Evolutionary conservation across 2,888 invertebrate genomes (phyloP).

Genomic region (Meteorus colon): DNA sequence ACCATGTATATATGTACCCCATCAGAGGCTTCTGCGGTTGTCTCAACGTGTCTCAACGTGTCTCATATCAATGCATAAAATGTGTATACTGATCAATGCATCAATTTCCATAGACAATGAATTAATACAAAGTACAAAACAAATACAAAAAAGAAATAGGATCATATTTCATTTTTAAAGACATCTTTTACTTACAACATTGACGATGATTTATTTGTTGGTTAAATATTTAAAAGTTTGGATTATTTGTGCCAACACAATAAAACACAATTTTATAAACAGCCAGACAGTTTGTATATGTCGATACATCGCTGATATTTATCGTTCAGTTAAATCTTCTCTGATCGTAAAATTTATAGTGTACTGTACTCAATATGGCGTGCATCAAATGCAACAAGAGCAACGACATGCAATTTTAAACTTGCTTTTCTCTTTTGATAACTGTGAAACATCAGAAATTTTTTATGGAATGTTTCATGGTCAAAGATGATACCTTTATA

Average conservation of each 20-base stretch:
- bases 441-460: not conserved
- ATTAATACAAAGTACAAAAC: not conserved
- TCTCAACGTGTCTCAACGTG: slow-evolving; percentile 25
- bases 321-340: slow-evolving; percentile 57
- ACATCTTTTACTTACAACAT: slow-evolving; percentile 11
- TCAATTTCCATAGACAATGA: not conserved
- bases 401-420: not conserved
- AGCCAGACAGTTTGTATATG: slow-evolving; percentile 33
- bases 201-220: not conserved
- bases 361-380: not conserved
- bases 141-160: not conserved
- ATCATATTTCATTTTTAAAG: not conserved
- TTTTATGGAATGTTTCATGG: not conserved
- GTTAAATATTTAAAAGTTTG: slow-evolving; percentile 27
- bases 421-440: not conserved
- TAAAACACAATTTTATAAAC: not conserved
- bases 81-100: not conserved
- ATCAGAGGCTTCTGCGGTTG: slow-evolving; percentile 29
- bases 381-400: slow-evolving; percentile 3
- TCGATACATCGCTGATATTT: slow-evolving; percentile 54
- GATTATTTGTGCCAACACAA: slow-evolving; percentile 46
- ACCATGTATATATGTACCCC: slow-evolving; percentile 28
- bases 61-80: not conserved
- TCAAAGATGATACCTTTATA: not conserved
- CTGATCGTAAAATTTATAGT: slow-evolving; percentile 55